Evolutionary conservation across 2,113 vertebrate genomes (phyloP), one percentile per base, ranked within the genome.

Genomic region (Bufo bufo): DNA sequence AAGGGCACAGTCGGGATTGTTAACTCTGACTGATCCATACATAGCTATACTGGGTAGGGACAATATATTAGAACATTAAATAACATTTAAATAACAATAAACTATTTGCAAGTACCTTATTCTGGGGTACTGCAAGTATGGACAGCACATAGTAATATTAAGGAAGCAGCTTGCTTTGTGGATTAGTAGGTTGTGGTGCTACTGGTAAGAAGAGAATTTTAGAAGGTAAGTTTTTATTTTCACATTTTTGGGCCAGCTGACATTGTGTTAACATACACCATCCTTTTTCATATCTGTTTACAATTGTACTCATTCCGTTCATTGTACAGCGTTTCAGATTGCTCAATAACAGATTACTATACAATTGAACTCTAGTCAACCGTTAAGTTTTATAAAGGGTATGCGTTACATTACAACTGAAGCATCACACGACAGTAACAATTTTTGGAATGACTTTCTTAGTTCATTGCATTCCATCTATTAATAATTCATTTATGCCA

Each of bases 401-500:
- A 77, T 6, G 49, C 49, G 13, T 17, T 47, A 74, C 4, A 47
- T 45, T 19, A 49, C 16, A 19, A 77, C 6, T 49, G 49, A 47
- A 54, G 47, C 19, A 17, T 49, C 54, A 77, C 49, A 77, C 23
- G 7, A 74, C 52, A 19, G 33, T 23, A 23, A 54, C 56, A 19
- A 50, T 50, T 50, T 77, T 77, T 45, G 74, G 47, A 50, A 77
- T 71, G 77, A 2, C 7, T 19, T 61, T 56, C 82, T 54, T 87
- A 82, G 33, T 74, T 88, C 69, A 75, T 47, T 88, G 79, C n/a
- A 49, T 75, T 23, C 56, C 33, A 50, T 52, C n/a, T 23, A 88
- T 88, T 88, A 82, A 82, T 75, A 75, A 88, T 82, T 88, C 66
- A 82, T 83, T 17, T 52, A 74, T 75, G 66, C 86, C 86, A 83